Conservation (phyloP, 2,888 invertebrate genomes). For the Tenthredo mesomela region DNA sequence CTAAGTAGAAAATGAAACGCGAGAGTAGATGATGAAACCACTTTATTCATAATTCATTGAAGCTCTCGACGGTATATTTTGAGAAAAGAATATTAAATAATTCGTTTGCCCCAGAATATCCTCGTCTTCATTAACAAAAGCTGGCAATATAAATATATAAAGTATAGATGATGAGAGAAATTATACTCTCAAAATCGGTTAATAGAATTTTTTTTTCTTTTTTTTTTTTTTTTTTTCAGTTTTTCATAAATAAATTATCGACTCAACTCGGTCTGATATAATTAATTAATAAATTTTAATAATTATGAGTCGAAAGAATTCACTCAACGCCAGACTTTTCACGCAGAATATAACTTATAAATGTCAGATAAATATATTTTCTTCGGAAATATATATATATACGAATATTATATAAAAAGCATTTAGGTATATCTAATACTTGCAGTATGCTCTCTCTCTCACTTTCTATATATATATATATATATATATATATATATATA, state of each 20-base stretch:
- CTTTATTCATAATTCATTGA: conserved; percentile 23
- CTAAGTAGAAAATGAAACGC: background rate
- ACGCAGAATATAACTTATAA: background rate
- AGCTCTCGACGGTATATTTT: conserved; percentile 1
- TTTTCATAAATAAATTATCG: conserved; percentile 26
- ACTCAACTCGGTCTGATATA: background rate
- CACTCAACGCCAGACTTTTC: background rate
- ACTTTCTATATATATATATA: background rate
- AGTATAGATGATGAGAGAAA: conserved; percentile 10
- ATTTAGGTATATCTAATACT: too few relatives aligned
- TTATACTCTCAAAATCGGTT: background rate
- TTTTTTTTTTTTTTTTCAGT: too few relatives aligned
- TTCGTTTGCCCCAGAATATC: conserved; percentile 25
- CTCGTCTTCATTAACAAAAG: conserved; percentile 31
- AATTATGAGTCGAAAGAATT: background rate
- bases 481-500: background rate
- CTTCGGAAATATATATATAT: background rate
- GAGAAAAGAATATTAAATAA: conserved; percentile 46
- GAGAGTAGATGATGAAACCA: background rate
- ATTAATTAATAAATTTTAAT: conserved; percentile 42
- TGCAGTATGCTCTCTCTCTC: too few relatives aligned
- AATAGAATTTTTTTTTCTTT: too few relatives aligned
- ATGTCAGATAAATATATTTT: background rate
- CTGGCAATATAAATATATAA: background rate
- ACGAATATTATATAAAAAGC: too few relatives aligned